Conservation (phyloP, 2,113 vertebrate genomes). For the Pogonocichla stellata region DNA sequence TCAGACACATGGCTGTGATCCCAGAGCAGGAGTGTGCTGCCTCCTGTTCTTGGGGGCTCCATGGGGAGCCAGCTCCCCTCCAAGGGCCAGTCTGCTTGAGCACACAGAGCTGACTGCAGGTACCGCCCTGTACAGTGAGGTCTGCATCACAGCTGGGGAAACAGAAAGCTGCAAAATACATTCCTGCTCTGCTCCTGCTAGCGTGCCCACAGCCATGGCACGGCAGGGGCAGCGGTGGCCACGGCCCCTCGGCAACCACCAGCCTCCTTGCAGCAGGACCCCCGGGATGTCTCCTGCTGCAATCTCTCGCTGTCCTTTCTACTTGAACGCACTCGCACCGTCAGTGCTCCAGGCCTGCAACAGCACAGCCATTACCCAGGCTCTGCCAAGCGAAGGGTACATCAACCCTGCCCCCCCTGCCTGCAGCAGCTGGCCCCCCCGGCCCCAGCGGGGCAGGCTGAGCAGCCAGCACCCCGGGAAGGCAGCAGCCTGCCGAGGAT, state of each 20-base stretch:
- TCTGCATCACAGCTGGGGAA: background rate
- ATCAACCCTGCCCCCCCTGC: background rate
- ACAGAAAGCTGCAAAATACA: background rate
- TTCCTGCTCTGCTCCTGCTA: background rate
- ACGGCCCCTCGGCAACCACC: rapidly evolving
- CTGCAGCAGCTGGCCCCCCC: background rate
- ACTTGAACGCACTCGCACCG: background rate
- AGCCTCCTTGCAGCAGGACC: background rate
- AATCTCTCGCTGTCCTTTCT: background rate
- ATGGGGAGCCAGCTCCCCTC: background rate
- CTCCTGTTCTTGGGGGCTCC: background rate
- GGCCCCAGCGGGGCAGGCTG: background rate
- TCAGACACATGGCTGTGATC: rapidly evolving
- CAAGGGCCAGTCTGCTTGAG: background rate
- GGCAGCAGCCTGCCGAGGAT: background rate
- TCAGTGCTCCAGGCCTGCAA: background rate
- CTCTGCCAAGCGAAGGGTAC: background rate
- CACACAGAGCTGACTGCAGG: background rate
- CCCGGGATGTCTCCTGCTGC: background rate
- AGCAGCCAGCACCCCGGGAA: constrained; percentile 1
- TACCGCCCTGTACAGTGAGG: background rate
- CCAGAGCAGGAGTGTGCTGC: rapidly evolving
- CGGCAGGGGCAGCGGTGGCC: rapidly evolving
- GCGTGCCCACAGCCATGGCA: rapidly evolving
- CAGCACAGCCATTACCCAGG: background rate